Percentiles rank a stretch among this genome's conserved stretches.
phyloP scores from a whole-genome alignment of 1,140 invertebrate species.

The Achatina immaculata region DNA sequence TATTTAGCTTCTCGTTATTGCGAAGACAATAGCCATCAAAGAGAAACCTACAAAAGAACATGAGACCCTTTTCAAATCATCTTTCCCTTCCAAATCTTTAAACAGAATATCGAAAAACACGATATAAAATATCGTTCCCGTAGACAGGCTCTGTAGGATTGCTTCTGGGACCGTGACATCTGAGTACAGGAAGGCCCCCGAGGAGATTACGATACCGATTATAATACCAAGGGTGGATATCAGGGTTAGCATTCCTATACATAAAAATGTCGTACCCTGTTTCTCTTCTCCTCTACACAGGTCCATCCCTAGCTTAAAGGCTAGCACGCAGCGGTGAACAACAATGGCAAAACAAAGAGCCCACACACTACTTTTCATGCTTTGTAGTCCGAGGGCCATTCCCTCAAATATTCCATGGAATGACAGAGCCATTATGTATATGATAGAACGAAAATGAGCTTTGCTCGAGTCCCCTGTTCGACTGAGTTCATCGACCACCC shows the following conservation, averaged over 20 bases:
- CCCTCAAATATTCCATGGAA: slow-evolving; percentile 94
- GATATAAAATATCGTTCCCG: slow-evolving; percentile 92
- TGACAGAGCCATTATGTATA: slow-evolving; percentile 86
- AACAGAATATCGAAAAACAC: slow-evolving; percentile 92
- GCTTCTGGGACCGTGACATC: slow-evolving; percentile 72
- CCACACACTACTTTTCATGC: slow-evolving; percentile 62
- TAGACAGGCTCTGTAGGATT: slow-evolving; percentile 80
- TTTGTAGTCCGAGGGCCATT: slow-evolving; percentile 83
- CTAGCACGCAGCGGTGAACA: slow-evolving; percentile 60
- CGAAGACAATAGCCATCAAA: slow-evolving; percentile 64
- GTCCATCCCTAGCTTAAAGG: slow-evolving; percentile 63
- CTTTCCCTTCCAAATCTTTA: slow-evolving; percentile 70
- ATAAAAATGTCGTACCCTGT: slow-evolving; percentile 72
- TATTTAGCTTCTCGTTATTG: slow-evolving; percentile 49
- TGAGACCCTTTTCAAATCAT: slow-evolving; percentile 62
- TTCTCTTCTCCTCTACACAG: slow-evolving; percentile 70
- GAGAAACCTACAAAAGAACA: slow-evolving; percentile 66
- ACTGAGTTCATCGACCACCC: slow-evolving; percentile 60
- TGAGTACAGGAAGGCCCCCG: slow-evolving; percentile 62
- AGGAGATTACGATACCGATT: slow-evolving; percentile 75
- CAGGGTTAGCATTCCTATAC: slow-evolving; percentile 76
- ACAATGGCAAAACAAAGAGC: slow-evolving; percentile 61
- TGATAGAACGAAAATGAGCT: slow-evolving; percentile 60
- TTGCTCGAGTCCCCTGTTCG: slow-evolving; percentile 49
- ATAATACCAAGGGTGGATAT: slow-evolving; percentile 79